Evolutionary conservation across 2,888 invertebrate genomes (phyloP), one percentile per base, ranked within the genome.

Genomic region (Creontiades dilutus): DNA sequence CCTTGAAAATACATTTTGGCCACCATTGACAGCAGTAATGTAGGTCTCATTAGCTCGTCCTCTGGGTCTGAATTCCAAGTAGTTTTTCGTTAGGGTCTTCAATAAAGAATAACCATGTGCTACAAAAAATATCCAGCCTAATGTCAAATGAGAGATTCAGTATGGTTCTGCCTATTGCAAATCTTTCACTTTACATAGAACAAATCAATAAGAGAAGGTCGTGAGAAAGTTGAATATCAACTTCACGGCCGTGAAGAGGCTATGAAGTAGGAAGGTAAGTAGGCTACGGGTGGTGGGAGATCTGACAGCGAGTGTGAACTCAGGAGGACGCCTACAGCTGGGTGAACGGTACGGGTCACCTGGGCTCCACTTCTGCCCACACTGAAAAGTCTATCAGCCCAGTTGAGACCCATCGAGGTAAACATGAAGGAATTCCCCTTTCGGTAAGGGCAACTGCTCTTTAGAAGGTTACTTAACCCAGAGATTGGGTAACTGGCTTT

Each of bases 261-360:
- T n/a, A 5, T 57, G 16, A 16, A 57, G 57, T 14, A 16, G 57
- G 68, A 68, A 68, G 27, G 68, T 68, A 68, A 68, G 68, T 23
- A 68, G 68, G 68, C 68, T 19, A 68, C 0, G 23, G 0, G 68
- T 23, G 27, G 12, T 23, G 68, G 57, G 57, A 16, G 57, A 16
- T 57, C 16, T 16, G n/a, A 57, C n/a, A 4, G 2, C 37, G 37
- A 37, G 37, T 57, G 57, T 57, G 57, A 57, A 57, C 57, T 27
- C 68, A 0, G 68, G 68, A 68, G 23, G 68, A 68, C 68, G 68
- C 68, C 68, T 68, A 68, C 68, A 68, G 23, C 68, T 68, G 68
- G 68, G 27, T 68, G 68, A 68, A 68, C 68, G 68, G 68, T 23
- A 68, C 68, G 23, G 23, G 23, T 16, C 57, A 57, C 57, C 57